These are phyloP conservation scores for Chalcis sispes DNA, from an alignment of 2,888 invertebrate species.

Conservation along the genomic window DNA sequence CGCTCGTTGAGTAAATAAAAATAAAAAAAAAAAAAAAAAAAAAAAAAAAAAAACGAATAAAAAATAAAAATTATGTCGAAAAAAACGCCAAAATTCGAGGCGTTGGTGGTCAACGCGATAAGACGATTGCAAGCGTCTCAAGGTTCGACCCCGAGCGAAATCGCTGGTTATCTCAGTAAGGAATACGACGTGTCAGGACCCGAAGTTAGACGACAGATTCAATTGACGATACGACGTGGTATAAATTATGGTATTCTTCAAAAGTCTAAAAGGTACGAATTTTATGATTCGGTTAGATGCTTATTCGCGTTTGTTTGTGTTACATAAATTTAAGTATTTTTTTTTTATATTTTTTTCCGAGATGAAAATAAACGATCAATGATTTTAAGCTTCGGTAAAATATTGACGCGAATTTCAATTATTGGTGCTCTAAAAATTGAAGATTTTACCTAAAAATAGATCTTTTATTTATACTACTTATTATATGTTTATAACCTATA, in stretches of 20 bases:
- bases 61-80: slow-evolving; percentile 36
- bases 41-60: background rate
- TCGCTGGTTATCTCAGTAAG: slow-evolving; percentile 69
- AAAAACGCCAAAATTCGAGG: slow-evolving; percentile 67
- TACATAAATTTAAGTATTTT: background rate
- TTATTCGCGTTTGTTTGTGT: background rate
- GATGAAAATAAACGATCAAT: background rate
- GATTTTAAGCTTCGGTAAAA: too few relatives aligned
- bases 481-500: too few relatives aligned
- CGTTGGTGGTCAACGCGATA: slow-evolving; percentile 71
- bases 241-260: slow-evolving; percentile 71
- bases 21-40: background rate
- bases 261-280: slow-evolving; percentile 68
- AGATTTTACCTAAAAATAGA: too few relatives aligned
- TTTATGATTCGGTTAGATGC: too few relatives aligned
- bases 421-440: too few relatives aligned
- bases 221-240: slow-evolving; percentile 69
- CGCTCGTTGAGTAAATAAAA: background rate
- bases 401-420: too few relatives aligned
- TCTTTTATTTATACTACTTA: too few relatives aligned
- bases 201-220: slow-evolving; percentile 66
- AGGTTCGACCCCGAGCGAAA: slow-evolving; percentile 70
- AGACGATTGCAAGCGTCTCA: slow-evolving; percentile 67
- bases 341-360: background rate
- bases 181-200: slow-evolving; percentile 67